phyloP scores from a whole-genome alignment of 2,888 invertebrate genomes.

The Megaustenia siamemsis region DNA sequence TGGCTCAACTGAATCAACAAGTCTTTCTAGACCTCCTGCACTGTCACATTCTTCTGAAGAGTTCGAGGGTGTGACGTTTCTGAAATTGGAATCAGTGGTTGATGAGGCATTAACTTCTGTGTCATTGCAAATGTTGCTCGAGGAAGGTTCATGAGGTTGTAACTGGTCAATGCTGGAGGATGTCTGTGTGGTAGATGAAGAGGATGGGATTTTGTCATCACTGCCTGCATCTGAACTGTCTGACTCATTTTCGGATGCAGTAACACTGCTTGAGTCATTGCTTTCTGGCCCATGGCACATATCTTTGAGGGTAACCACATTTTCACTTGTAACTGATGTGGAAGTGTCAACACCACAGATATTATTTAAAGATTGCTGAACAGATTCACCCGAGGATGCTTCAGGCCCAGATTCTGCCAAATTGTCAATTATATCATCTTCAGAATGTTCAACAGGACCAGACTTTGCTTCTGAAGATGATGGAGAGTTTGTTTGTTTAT shows the following conservation, averaged over 20 bases:
- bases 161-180: too few relatives aligned
- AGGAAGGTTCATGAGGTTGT: background rate
- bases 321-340: background rate
- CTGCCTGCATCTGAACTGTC: background rate
- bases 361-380: background rate
- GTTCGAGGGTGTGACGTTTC: background rate
- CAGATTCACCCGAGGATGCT: background rate
- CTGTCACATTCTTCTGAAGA: conserved; percentile 36
- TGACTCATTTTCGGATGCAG: background rate
- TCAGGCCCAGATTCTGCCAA: background rate
- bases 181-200: background rate
- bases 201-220: background rate
- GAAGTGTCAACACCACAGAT: conserved; percentile 37
- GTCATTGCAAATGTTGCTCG: background rate
- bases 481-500: background rate
- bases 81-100: conserved; percentile 18
- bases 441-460: background rate
- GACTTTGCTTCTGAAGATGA: conserved; percentile 2
- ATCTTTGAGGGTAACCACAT: background rate
- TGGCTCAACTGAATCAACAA: conserved; percentile 43
- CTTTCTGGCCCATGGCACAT: background rate
- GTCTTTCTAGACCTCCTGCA: conserved; percentile 42
- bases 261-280: background rate
- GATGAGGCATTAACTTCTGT: conserved; percentile 23
- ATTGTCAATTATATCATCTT: background rate